Evolutionary conservation across 2,797 vertebrate genomes (phyloP).

Genomic region (Enteromius paludinosus): DNA sequence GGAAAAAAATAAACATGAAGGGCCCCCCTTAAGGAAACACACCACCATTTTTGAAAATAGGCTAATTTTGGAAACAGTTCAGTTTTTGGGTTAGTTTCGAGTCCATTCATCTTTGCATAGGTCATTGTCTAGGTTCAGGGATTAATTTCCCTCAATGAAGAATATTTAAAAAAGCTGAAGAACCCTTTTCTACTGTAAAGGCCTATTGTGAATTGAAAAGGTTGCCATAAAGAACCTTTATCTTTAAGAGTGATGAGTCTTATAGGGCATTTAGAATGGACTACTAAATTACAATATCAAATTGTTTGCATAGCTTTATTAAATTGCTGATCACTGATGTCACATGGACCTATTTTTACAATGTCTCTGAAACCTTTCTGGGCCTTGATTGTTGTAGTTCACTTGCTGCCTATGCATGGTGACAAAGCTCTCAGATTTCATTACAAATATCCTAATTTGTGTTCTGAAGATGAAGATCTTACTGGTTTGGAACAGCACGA

Average conservation of each 20-base stretch:
- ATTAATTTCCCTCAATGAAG: neutral
- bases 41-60: too few species aligned
- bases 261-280: neutral
- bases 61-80: too few species aligned
- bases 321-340: too few species aligned
- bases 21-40: neutral
- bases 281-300: neutral
- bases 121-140: too few species aligned
- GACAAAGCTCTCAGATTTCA: too few species aligned
- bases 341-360: too few species aligned
- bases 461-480: neutral
- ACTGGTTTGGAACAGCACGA: neutral
- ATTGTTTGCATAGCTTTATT: too few species aligned
- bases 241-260: neutral
- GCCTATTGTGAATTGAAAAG: neutral
- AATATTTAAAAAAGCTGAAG: neutral
- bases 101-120: too few species aligned
- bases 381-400: too few species aligned
- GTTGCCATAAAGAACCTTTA: neutral
- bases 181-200: neutral
- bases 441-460: neutral
- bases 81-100: too few species aligned
- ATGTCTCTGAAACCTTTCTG: too few species aligned
- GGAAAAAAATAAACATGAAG: neutral
- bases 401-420: too few species aligned